phyloP scores from a whole-genome alignment of 2,888 invertebrate species.

The Pammene fasciana region DNA sequence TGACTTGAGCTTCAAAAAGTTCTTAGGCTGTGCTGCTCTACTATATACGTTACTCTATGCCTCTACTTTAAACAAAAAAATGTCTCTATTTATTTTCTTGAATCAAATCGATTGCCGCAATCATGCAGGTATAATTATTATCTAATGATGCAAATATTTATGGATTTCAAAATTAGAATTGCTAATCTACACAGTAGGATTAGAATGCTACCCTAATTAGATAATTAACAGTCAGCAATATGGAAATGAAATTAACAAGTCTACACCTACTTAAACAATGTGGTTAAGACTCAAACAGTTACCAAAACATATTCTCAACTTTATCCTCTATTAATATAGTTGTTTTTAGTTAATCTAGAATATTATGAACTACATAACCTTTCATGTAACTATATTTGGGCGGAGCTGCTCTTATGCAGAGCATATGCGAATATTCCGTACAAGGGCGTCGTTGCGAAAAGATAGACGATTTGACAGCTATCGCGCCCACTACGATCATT shows the following conservation, averaged over 20 bases:
- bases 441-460: conserved; percentile 35
- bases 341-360: conserved; percentile 2
- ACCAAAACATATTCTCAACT: background rate
- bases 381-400: conserved; percentile 9
- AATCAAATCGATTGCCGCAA: background rate
- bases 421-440: conserved; percentile 35
- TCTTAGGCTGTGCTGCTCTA: too few species aligned
- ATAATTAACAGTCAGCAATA: conserved; percentile 26
- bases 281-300: background rate
- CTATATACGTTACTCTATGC: too few species aligned
- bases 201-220: conserved; percentile 24
- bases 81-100: background rate
- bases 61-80: too few species aligned
- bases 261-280: conserved; percentile 27
- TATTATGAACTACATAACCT: conserved; percentile 3
- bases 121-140: background rate
- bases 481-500: conserved; percentile 23
- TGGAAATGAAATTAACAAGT: conserved; percentile 34
- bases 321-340: background rate
- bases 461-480: conserved; percentile 25
- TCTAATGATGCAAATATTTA: background rate
- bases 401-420: conserved; percentile 22
- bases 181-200: conserved; percentile 1
- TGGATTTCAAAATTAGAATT: conserved; percentile 9
- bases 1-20: too few species aligned